Evolutionary conservation across 2,797 vertebrate species (phyloP), one percentile per base, ranked within the genome.

Genomic region (Peromyscus eremicus): DNA sequence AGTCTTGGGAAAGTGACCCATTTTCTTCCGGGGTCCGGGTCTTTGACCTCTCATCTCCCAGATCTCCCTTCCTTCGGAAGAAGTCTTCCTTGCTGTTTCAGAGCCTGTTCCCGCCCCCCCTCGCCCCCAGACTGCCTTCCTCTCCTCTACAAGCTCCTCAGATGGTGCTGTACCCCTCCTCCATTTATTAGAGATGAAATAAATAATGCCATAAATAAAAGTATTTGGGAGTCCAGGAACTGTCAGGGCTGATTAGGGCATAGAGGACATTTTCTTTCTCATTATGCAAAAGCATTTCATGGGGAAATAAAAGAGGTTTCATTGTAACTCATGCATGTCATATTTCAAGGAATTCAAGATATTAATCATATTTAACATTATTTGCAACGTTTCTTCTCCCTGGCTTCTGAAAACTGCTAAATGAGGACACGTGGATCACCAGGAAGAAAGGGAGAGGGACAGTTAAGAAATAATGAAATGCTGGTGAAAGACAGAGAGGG

Each of bases 241-340:
- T 98, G 98, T 98, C 98, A 98, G 98, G 98, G 98, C 98, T 98
- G 98, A 98, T 98, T 98, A 98, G 98, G 98, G 98, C 98, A 73
- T 97, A 98, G 98, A 98, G 98, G 98, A 98, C 98, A 98, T 99
- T 98, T 98, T 98, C 98, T 97, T 98, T 98, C 98, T 98, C 97
- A 97, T 98, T 98, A 98, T 98, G 98, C 98, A 98, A 98, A 98
- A 98, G 97, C 98, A 79, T 98, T 98, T 98, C 98, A 96, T 97
- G 98, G 98, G 96, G 98, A 98, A 98, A 98, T 98, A 98, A 98
- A 98, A 98, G 98, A 97, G 98, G 98, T 98, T 98, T 98, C 96
- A 96, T 98, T 86, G 98, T 97, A 98, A 98, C 96, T 98, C 98
- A 96, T 98, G 98, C 98, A 97, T 98, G 98, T 97, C 98, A 98